Base-by-base conservation (phyloP, 2,888 invertebrate species). In the Hermodice carunculata region DNA sequence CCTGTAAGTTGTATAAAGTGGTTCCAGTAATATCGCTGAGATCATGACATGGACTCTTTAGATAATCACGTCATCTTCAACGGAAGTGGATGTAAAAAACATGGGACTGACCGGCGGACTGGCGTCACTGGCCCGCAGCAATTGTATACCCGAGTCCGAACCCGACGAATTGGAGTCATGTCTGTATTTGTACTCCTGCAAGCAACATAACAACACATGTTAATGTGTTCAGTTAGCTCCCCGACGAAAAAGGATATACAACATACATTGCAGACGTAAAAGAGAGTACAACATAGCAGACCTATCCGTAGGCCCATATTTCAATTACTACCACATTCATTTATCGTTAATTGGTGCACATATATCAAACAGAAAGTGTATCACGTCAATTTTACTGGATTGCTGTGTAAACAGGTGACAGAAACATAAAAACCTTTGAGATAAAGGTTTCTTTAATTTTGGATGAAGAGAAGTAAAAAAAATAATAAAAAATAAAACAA, bases 61-160 rank as follows among this genome's bases (percentile, higher is more conserved):
- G 52, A 53, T 59, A 2, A 44, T 58, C 37, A 59, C 64, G 22
- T 66, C 66, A 19, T 66, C 66, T 14, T 66, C 66, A 6, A 54
- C 19, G 8, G 66, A 62, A n/a, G 59, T 48, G 32, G 66, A 66
- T 28, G 62, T 26, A 17, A 53, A 52, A 56, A 51, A 64, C 51
- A 62, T 67, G 11, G 73, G 73, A 32, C 68, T 69, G 34, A 65
- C 46, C 5, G 73, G 73, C 17, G 73, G 73, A 17, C 66, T 73
- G 51, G 51, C 37, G 28, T 66, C 68, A 44, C 53, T 57, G 40
- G 52, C 51, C 63, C 65, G 53, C 40, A 49, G 53, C 58, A 79
- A 76, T 22, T 78, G 77, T 37, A 81, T 80, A 2, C 82, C 81
- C 26, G 82, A 81, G 58, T 81, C 81, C 8, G 78, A 77, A 49